phyloP scores from a whole-genome alignment of 1,140 invertebrate species.

The Battus philenor region DNA sequence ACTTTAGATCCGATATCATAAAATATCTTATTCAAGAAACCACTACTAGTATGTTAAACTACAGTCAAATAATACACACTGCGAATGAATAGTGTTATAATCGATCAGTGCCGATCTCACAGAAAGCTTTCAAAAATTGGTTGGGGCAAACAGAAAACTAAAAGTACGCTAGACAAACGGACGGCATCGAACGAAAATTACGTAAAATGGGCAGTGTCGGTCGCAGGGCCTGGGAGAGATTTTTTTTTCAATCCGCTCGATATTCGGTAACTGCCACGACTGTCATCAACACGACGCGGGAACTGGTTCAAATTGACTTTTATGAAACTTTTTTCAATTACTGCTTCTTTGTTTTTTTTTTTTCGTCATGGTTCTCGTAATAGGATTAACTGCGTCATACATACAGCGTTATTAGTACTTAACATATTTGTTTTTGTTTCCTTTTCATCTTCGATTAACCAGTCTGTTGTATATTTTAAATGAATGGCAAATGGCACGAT shows the following conservation, averaged over 20 bases:
- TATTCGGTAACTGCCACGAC: neutral
- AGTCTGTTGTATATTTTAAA: no score
- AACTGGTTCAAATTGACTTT: neutral
- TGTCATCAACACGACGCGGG: neutral
- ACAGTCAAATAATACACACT: neutral
- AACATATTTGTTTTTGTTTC: no score
- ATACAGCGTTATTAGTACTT: no score
- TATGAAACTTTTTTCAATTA: no score
- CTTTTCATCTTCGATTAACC: no score
- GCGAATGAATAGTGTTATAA: neutral
- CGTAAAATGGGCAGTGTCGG: conserved; percentile 9
- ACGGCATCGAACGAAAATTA: conserved; percentile 5
- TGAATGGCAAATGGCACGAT: no score
- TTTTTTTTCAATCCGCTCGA: conserved; percentile 8
- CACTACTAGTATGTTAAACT: no score
- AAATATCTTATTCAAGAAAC: no score
- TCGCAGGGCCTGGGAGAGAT: neutral
- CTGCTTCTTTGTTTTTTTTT: no score
- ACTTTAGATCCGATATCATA: no score
- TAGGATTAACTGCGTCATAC: no score
- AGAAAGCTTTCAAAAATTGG: conserved; percentile 9
- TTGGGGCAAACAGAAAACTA: neutral
- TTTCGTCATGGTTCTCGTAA: no score
- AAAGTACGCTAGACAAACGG: conserved; percentile 7
- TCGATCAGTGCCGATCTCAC: neutral